Conservation (phyloP, 1,140 invertebrate genomes). For the Hyles vespertilio region DNA sequence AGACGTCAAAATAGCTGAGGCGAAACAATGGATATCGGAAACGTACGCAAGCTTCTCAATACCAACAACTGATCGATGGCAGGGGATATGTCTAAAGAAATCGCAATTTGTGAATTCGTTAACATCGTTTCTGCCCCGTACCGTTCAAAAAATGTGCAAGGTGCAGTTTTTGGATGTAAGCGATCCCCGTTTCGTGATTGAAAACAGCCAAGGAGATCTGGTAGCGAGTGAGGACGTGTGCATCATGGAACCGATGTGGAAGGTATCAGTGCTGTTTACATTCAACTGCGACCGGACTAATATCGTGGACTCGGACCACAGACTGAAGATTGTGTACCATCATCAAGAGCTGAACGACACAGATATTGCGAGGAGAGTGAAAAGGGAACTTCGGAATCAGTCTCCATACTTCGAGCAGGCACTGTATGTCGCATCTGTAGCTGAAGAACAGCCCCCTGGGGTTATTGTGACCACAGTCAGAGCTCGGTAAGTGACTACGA, state of each 20-base stretch:
- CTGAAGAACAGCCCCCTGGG: conserved; percentile 92
- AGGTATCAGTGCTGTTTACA: conserved; percentile 84
- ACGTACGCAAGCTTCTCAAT: conserved; percentile 89
- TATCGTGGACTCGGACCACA: conserved; percentile 85
- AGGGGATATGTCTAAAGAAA: conserved; percentile 85
- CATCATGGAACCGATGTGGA: conserved; percentile 87
- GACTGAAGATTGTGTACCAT: conserved; percentile 88
- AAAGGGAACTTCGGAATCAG: conserved; percentile 86
- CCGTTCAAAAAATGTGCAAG: conserved; percentile 83
- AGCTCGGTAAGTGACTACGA: conserved; percentile 76
- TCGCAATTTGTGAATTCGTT: conserved; percentile 88
- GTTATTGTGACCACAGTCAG: conserved; percentile 87
- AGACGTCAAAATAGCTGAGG: conserved; percentile 78
- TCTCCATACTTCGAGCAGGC: conserved; percentile 91
- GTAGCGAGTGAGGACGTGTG: conserved; percentile 88
- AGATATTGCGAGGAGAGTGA: conserved; percentile 84
- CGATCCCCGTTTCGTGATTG: conserved; percentile 86
- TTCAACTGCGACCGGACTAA: conserved; percentile 80
- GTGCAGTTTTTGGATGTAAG: conserved; percentile 86
- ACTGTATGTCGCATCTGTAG: conserved; percentile 89
- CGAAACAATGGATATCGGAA: conserved; percentile 89
- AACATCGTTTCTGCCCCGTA: conserved; percentile 84
- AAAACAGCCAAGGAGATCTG: conserved; percentile 86
- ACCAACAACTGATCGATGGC: conserved; percentile 85
- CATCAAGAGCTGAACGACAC: conserved; percentile 88